phyloP scores from a whole-genome alignment of 2,113 vertebrate genomes.

The Lepus europaeus region DNA sequence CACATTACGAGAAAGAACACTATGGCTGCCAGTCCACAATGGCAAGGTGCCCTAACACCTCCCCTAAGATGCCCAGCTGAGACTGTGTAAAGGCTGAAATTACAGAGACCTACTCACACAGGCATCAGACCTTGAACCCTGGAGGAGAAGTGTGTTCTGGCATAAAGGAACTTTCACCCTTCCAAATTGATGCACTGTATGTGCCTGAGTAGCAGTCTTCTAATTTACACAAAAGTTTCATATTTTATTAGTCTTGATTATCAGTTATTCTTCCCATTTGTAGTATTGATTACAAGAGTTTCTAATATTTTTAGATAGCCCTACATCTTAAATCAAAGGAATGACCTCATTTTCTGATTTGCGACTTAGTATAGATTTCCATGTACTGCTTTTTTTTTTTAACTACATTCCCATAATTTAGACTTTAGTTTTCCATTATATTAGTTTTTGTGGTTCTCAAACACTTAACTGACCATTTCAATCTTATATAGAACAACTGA shows the following conservation, averaged over 20 bases:
- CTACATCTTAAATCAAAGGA: not conserved
- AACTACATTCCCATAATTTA: not conserved
- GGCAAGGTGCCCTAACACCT: not conserved
- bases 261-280: not conserved
- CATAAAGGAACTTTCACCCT: accelerated
- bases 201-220: too few species aligned
- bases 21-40: not conserved
- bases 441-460: slow-evolving; percentile 13
- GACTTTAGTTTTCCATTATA: not conserved
- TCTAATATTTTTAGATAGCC: not conserved
- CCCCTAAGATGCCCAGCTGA: not conserved
- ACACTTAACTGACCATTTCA: not conserved
- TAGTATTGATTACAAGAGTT: accelerated
- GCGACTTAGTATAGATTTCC: not conserved
- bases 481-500: not conserved
- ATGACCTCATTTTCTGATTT: not conserved
- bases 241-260: not conserved
- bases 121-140: not conserved
- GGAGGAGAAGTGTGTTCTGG: accelerated
- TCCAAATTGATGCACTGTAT: not conserved
- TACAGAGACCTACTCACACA: not conserved
- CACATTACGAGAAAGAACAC: not conserved
- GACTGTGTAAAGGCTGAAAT: not conserved
- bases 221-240: not conserved
- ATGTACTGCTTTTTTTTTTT: not conserved